Percentiles rank a stretch among this genome's conserved stretches.
Evolutionary conservation across 2,797 vertebrate species (phyloP).

Genomic region (Sebastes matsubarae): DNA sequence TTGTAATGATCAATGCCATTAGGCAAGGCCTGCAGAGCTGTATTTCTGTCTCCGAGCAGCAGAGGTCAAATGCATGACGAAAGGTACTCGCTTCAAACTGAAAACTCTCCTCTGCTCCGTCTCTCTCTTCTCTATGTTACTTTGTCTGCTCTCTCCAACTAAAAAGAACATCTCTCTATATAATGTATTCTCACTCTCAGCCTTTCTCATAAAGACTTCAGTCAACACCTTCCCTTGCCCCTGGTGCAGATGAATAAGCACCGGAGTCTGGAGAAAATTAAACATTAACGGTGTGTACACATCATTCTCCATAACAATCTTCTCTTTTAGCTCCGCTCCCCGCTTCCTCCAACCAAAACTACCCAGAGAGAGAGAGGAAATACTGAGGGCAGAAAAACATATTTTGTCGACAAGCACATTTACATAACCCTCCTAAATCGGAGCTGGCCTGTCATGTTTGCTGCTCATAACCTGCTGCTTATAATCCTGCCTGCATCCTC

Average conservation of each 20-base stretch:
- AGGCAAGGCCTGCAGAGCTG: conserved; percentile 55
- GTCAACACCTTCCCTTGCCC: conserved; percentile 60
- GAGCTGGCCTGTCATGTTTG: conserved; percentile 72
- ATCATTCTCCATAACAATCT: conserved; percentile 64
- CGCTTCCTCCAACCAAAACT: conserved; percentile 41
- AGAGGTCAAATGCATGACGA: conserved; percentile 54
- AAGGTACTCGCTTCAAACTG: conserved; percentile 31
- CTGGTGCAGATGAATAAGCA: conserved; percentile 63
- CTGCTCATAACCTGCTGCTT: conserved; percentile 78
- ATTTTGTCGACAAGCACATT: conserved; percentile 76
- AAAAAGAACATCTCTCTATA: conserved; percentile 40
- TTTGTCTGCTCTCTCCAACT: conserved; percentile 35
- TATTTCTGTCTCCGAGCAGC: conserved; percentile 54
- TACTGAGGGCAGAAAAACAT: conserved; percentile 53
- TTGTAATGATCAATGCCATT: conserved; percentile 71
- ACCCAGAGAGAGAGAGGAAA: conserved; percentile 1
- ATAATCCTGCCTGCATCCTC: conserved; percentile 72
- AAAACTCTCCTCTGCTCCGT: conserved; percentile 15
- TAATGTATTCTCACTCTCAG: conserved; percentile 58
- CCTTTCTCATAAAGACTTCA: conserved; percentile 66
- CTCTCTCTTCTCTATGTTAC: neutral
- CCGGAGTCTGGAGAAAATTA: conserved; percentile 68
- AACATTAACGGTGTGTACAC: conserved; percentile 68
- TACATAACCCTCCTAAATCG: conserved; percentile 80
- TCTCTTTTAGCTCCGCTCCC: conserved; percentile 33